Conservation (phyloP, 1,140 invertebrate species). For the Lepidurus couesii region DNA sequence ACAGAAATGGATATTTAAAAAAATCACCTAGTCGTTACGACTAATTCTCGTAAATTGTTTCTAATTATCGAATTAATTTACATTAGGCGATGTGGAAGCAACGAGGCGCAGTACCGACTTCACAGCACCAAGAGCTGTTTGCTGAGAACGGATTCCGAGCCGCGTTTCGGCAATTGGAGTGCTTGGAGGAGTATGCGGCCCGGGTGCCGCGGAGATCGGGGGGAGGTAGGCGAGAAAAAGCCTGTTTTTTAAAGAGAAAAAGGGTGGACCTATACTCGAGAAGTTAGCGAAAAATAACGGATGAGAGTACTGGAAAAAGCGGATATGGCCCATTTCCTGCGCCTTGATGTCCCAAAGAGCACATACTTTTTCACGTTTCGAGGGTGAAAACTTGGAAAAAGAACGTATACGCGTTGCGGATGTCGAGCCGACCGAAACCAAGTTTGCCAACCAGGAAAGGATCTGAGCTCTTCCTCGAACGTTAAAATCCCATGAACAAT, state of each 20-base stretch:
- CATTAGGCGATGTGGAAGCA: background rate
- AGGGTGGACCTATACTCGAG: background rate
- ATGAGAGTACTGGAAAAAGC: background rate
- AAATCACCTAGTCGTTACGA: no score
- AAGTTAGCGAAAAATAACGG: background rate
- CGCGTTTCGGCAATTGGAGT: background rate
- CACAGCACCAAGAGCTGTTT: background rate
- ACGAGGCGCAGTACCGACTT: background rate
- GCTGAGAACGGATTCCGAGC: background rate
- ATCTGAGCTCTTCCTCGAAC: background rate
- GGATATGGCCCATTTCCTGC: conserved; percentile 2
- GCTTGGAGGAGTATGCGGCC: background rate
- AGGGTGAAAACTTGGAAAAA: background rate
- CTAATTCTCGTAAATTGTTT: no score
- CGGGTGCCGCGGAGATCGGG: background rate
- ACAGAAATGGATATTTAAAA: no score
- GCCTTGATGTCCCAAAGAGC: background rate
- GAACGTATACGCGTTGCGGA: background rate
- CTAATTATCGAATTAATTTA: background rate
- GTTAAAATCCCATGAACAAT: background rate
- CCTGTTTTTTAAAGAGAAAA: background rate
- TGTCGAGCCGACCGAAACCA: background rate
- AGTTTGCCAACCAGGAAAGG: conserved; percentile 1
- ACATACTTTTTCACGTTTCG: background rate
- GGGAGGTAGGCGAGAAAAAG: background rate